Evolutionary conservation across 2,888 invertebrate genomes (phyloP).

Genomic region (Apamea crenata): DNA sequence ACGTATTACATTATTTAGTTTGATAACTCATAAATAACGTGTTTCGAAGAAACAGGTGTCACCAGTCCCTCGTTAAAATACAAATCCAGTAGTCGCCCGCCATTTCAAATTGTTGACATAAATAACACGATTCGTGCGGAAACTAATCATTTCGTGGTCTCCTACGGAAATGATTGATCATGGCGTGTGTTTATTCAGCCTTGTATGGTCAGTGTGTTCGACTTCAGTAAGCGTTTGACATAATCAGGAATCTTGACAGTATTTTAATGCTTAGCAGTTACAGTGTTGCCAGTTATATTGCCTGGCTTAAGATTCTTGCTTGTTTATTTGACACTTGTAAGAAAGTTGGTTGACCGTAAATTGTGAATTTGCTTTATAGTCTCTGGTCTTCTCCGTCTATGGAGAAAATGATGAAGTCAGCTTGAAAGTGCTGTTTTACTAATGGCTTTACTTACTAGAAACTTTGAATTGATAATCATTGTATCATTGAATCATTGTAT

Average conservation of each 20-base stretch:
- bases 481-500: not conserved
- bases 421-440: constrained; percentile 7
- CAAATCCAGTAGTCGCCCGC: constrained; percentile 71
- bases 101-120: constrained; percentile 72
- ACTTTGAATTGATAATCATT: constrained; percentile 8
- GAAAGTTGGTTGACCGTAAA: constrained; percentile 6
- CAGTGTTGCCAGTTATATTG: constrained; percentile 27
- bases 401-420: constrained; percentile 6
- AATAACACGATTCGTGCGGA: constrained; percentile 71
- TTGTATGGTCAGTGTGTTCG: constrained; percentile 43
- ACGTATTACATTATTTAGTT: constrained; percentile 43
- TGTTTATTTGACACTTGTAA: constrained; percentile 30
- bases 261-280: constrained; percentile 24
- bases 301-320: constrained; percentile 1
- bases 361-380: constrained; percentile 12
- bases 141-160: constrained; percentile 64
- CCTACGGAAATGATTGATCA: constrained; percentile 68
- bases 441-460: not conserved
- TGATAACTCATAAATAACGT: constrained; percentile 55
- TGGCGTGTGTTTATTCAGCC: constrained; percentile 65
- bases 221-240: constrained; percentile 59
- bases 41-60: constrained; percentile 61
- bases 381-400: not conserved
- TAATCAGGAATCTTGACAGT: constrained; percentile 57
- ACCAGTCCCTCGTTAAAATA: constrained; percentile 61